phyloP scores from a whole-genome alignment of 2,797 vertebrate genomes.

The Poecile montanus region DNA sequence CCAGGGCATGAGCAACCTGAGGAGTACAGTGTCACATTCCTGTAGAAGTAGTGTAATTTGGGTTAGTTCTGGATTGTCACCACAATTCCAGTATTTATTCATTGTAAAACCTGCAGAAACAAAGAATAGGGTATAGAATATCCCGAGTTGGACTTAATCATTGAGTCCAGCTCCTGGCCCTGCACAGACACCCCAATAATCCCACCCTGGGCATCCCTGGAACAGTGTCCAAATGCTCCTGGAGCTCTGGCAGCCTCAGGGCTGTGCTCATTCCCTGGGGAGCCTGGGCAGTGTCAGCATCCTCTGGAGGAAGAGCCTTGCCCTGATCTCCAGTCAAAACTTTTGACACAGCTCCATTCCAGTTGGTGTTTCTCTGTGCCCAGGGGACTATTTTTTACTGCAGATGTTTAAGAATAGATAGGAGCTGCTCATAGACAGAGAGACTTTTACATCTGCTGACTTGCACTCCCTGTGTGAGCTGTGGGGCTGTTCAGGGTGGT shows the following conservation, averaged over 20 bases:
- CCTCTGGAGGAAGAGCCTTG: not conserved
- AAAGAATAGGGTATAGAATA: not conserved
- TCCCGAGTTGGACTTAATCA: not conserved
- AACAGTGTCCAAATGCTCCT: fast-evolving
- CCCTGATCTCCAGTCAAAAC: fast-evolving
- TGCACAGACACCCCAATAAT: not conserved
- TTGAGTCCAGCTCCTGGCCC: fast-evolving
- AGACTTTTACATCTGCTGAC: not conserved
- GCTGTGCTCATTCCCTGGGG: not conserved
- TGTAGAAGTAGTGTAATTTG: not conserved
- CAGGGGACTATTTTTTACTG: not conserved
- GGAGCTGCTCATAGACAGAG: not conserved
- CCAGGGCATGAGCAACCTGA: not conserved
- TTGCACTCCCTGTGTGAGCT: not conserved
- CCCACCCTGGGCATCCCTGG: not conserved
- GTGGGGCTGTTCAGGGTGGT: not conserved
- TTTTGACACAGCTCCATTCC: not conserved
- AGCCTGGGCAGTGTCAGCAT: not conserved
- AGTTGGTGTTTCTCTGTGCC: not conserved
- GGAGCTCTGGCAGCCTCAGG: not conserved
- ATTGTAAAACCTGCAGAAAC: not conserved
- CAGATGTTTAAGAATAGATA: not conserved
- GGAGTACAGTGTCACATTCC: not conserved
- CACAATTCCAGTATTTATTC: not conserved
- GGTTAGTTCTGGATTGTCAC: not conserved